Percentiles rank a stretch among this genome's conserved stretches.
phyloP scores from a whole-genome alignment of 1,140 invertebrate species.

The Sitobion miscanthi region DNA sequence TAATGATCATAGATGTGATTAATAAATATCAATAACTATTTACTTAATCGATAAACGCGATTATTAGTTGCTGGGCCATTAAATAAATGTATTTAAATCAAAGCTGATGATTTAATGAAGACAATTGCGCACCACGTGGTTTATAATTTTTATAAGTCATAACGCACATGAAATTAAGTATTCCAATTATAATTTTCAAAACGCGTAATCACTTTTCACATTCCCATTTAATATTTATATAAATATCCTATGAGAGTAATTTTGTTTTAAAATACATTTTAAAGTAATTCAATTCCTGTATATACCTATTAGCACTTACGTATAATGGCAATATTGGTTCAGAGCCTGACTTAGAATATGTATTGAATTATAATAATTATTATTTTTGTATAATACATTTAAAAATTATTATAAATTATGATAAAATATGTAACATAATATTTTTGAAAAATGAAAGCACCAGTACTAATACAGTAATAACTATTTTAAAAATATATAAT shows the following conservation, averaged over 20 bases:
- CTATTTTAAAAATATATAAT: no score
- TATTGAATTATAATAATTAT: not conserved
- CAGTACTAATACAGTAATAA: no score
- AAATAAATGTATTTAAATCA: not conserved
- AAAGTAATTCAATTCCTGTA: not conserved
- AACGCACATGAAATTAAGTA: not conserved
- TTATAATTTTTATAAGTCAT: not conserved
- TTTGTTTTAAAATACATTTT: not conserved
- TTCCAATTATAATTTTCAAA: not conserved
- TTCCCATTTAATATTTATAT: not conserved
- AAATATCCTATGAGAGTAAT: not conserved
- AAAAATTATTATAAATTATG: not conserved
- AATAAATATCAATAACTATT: not conserved
- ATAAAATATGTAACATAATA: not conserved
- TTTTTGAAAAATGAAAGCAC: not conserved
- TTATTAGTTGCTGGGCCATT: not conserved
- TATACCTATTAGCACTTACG: not conserved
- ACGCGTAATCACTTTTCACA: not conserved
- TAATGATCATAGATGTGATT: not conserved
- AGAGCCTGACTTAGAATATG: not conserved
- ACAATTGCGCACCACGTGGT: not conserved
- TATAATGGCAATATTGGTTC: not conserved
- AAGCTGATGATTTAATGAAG: not conserved
- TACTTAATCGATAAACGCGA: not conserved
- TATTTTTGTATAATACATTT: not conserved